Evolutionary conservation across 1,140 invertebrate genomes (phyloP).

Genomic region (Phocides pigmalion): DNA sequence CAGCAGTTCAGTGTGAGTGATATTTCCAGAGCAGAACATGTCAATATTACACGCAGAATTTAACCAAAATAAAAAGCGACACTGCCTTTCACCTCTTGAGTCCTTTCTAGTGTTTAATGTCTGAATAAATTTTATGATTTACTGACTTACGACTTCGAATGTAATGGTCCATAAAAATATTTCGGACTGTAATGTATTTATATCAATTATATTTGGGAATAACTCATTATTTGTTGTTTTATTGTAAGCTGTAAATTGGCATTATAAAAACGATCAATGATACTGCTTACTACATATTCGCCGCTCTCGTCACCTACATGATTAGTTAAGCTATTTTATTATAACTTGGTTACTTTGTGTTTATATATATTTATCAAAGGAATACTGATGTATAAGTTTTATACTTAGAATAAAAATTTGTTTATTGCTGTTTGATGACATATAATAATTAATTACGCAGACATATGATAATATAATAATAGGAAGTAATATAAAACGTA

Average conservation of each 20-base stretch:
- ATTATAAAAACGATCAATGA: conserved; percentile 39
- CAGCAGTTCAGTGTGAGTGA: conserved; percentile 32
- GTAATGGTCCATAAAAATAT: conserved; percentile 60
- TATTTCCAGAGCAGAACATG: conserved; percentile 51
- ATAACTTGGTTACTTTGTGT: too few relatives aligned
- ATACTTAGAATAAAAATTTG: too few relatives aligned
- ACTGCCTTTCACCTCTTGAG: conserved; percentile 57
- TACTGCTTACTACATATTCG: conserved; percentile 17
- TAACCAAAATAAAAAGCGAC: conserved; percentile 53
- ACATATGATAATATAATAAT: too few relatives aligned
- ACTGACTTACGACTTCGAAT: conserved; percentile 43
- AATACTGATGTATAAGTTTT: too few relatives aligned
- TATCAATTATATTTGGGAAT: conserved; percentile 47
- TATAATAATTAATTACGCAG: too few relatives aligned
- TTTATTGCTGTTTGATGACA: too few relatives aligned
- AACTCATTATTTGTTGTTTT: conserved; percentile 48
- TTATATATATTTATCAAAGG: too few relatives aligned
- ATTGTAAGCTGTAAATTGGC: conserved; percentile 41
- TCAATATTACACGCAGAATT: conserved; percentile 51
- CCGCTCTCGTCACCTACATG: conserved; percentile 36
- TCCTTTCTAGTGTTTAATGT: conserved; percentile 62
- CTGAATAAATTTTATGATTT: conserved; percentile 62
- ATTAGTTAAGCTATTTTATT: neutral
- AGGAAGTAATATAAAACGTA: too few relatives aligned
- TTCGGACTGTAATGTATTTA: conserved; percentile 45